These are phyloP conservation scores for Chloropsis cyanopogon DNA, from an alignment of 2,113 vertebrate genomes.

Conservation along the genomic window DNA sequence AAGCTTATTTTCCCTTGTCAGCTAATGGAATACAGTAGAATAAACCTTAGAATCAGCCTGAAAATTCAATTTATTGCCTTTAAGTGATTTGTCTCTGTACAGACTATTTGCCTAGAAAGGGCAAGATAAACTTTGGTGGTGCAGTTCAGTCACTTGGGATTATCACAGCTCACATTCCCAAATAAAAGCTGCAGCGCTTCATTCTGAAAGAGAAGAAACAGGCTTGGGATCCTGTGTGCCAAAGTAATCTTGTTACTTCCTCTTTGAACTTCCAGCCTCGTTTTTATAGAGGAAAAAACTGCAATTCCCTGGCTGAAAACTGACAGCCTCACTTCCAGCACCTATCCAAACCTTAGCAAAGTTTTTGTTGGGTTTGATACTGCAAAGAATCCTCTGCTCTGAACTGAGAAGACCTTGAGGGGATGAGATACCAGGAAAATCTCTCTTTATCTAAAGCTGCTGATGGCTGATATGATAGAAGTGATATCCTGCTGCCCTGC, in stretches of 20 bases:
- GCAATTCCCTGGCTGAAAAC: neutral
- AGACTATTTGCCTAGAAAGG: neutral
- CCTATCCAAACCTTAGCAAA: neutral
- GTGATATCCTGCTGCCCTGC: neutral
- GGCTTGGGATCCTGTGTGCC: neutral
- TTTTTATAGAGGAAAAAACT: slow-evolving; percentile 16
- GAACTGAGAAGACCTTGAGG: neutral
- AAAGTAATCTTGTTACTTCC: slow-evolving; percentile 26
- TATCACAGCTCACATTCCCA: neutral
- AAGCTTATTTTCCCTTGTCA: neutral
- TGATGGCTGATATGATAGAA: neutral
- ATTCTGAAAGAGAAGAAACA: neutral
- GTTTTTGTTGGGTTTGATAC: neutral
- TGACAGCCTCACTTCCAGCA: neutral
- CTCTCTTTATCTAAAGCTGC: neutral
- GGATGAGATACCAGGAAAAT: neutral
- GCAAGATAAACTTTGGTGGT: neutral
- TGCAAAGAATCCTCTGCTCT: neutral
- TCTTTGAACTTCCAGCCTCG: neutral
- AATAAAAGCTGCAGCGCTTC: neutral
- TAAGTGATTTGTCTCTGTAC: neutral
- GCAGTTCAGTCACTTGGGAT: neutral
- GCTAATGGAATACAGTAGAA: neutral
- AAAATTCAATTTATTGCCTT: neutral
- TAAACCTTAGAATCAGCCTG: neutral